Evolutionary conservation across 2,797 vertebrate genomes (phyloP).

Genomic region (Pseudochaenichthys georgianus): DNA sequence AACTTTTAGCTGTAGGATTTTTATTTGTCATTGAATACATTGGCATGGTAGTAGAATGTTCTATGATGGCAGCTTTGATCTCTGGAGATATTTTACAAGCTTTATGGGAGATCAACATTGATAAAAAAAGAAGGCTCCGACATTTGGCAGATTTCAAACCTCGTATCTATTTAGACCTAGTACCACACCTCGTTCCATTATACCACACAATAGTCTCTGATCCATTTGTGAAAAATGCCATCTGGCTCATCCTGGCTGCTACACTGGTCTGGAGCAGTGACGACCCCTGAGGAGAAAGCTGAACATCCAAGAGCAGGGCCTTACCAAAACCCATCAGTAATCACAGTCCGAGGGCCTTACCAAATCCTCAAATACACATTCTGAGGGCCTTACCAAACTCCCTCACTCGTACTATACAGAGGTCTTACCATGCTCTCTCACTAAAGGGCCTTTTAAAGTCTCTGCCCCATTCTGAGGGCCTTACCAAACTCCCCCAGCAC

Average conservation of each 20-base stretch:
- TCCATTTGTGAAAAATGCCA: conserved; percentile 61
- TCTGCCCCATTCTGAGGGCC: conserved; percentile 47
- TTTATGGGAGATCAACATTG: conserved; percentile 27
- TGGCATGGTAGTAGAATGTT: not conserved
- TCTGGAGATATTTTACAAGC: conserved; percentile 16
- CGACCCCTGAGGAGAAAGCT: conserved; percentile 40
- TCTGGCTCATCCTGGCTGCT: conserved; percentile 58
- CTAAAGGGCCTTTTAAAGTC: conserved; percentile 46
- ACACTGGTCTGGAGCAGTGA: conserved; percentile 66
- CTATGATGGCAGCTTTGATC: not conserved
- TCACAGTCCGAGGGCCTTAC: conserved; percentile 66
- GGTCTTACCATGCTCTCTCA: conserved; percentile 44
- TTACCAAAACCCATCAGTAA: conserved; percentile 62
- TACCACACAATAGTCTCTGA: conserved; percentile 38
- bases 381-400: conserved; percentile 55
- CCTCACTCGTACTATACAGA: conserved; percentile 32
- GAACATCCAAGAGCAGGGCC: conserved; percentile 49
- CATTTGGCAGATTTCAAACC: conserved; percentile 16
- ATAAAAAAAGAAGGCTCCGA: conserved; percentile 13
- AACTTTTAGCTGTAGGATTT: not conserved
- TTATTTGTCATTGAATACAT: not conserved
- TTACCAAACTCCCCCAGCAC: conserved; percentile 61
- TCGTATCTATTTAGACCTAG: not conserved
- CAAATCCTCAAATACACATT: conserved; percentile 49
- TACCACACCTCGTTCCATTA: conserved; percentile 27